phyloP scores from a whole-genome alignment of 2,888 invertebrate species.

The Caenorhabditis zanzibari region DNA sequence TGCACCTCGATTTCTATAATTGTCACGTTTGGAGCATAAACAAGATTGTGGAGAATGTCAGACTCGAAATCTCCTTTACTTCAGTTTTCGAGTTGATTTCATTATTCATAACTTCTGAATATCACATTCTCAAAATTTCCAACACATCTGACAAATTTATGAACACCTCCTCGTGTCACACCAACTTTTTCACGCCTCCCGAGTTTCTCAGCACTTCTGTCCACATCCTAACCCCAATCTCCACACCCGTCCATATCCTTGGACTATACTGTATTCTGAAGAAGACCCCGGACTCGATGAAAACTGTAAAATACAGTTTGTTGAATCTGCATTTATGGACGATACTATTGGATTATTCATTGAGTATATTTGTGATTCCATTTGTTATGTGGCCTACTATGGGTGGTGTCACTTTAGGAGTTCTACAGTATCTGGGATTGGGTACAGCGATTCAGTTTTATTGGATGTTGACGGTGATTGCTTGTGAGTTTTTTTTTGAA shows the following conservation, averaged over 20 bases:
- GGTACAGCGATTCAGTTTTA: slow-evolving; percentile 10
- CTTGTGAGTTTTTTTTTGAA: background rate
- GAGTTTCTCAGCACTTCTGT: slow-evolving; percentile 9
- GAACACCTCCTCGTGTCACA: slow-evolving; percentile 4
- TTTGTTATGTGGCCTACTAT: slow-evolving; percentile 39
- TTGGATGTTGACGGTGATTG: slow-evolving; percentile 8
- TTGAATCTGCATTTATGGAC: slow-evolving; percentile 45
- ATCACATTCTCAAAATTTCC: too few relatives aligned
- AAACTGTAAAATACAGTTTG: slow-evolving; percentile 25
- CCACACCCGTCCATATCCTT: slow-evolving; percentile 23
- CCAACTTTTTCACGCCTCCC: slow-evolving; percentile 14
- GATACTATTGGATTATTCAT: slow-evolving; percentile 27
- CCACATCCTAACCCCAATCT: slow-evolving; percentile 19
- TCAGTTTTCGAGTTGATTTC: background rate
- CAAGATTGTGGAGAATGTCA: background rate
- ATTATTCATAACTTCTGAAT: background rate
- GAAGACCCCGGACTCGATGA: slow-evolving; percentile 33
- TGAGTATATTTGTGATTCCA: slow-evolving; percentile 39
- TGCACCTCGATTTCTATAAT: background rate
- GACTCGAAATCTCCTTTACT: background rate
- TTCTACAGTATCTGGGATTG: slow-evolving; percentile 8
- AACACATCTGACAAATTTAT: background rate
- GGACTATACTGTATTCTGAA: slow-evolving; percentile 38
- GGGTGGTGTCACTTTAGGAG: slow-evolving; percentile 32
- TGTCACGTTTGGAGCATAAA: background rate